A percentile compares a stretch with the other conserved stretches of the same genome.
These are phyloP conservation scores for Potorous gilbertii DNA, from an alignment of 2,797 vertebrate species.

Conservation along the genomic window DNA sequence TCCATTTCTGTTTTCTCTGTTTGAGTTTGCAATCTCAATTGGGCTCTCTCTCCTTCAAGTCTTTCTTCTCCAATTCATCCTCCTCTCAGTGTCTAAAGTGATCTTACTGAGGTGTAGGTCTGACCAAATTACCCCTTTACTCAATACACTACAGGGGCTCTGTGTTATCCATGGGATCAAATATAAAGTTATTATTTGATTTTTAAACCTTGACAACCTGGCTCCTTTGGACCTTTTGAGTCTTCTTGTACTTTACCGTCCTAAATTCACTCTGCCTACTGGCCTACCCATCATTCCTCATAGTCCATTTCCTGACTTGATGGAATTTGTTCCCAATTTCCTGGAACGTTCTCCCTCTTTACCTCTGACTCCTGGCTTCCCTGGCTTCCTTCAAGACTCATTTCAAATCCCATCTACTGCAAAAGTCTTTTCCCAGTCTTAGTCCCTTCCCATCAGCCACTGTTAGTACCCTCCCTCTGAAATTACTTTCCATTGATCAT, in stretches of 20 bases:
- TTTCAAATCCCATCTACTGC: neutral
- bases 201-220: neutral
- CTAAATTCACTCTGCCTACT: neutral
- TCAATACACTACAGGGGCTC: neutral
- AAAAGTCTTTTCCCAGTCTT: neutral
- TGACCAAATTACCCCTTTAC: neutral
- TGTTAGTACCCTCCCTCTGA: neutral
- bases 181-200: neutral
- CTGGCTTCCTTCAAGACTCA: neutral
- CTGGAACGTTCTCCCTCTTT: neutral
- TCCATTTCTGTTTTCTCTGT: neutral
- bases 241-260: neutral
- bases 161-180: neutral
- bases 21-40: neutral
- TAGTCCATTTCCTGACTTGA: neutral
- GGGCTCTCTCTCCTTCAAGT: neutral
- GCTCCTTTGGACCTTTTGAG: neutral
- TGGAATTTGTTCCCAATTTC: neutral
- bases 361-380: neutral
- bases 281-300: neutral
- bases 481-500: neutral
- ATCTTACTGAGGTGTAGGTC: neutral
- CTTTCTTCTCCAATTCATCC: neutral
- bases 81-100: neutral
- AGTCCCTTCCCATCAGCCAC: neutral